Percentiles rank a stretch among this genome's conserved stretches.
phyloP scores from a whole-genome alignment of 2,797 vertebrate genomes.

The Danio jaintianensis region DNA sequence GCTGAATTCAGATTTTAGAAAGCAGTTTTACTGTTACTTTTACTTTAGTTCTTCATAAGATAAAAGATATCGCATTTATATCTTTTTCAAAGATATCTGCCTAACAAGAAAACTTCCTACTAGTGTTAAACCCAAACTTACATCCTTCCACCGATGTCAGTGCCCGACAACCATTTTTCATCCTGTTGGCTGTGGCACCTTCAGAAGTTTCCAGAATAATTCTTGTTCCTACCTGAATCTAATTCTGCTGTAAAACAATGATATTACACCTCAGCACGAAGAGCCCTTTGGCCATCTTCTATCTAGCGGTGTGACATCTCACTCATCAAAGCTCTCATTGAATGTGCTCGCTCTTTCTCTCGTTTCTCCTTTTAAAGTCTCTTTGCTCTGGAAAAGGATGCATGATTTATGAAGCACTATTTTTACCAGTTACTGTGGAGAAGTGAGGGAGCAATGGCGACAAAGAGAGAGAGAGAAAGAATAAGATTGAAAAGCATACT shows the following conservation, averaged over 20 bases:
- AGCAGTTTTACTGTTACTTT: too few relatives aligned
- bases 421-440: slow-evolving; percentile 83
- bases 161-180: not conserved
- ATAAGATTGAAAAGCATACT: slow-evolving; percentile 57
- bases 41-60: too few relatives aligned
- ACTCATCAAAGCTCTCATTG: slow-evolving; percentile 52
- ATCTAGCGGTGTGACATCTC: slow-evolving; percentile 33
- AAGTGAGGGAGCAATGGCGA: slow-evolving; percentile 59
- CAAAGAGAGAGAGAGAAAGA: slow-evolving; percentile 37
- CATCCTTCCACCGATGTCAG: not conserved
- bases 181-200: not conserved
- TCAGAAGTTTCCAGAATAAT: slow-evolving; percentile 2
- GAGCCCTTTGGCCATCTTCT: slow-evolving; percentile 38
- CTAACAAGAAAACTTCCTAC: not conserved
- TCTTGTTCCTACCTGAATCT: slow-evolving; percentile 18
- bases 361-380: slow-evolving; percentile 50
- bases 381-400: slow-evolving; percentile 73
- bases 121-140: not conserved
- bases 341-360: slow-evolving; percentile 40
- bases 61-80: too few relatives aligned
- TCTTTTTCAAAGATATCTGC: too few relatives aligned
- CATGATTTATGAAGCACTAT: slow-evolving; percentile 89
- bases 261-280: slow-evolving; percentile 19
- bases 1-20: too few relatives aligned
- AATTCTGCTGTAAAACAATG: slow-evolving; percentile 30